phyloP scores from a whole-genome alignment of 2,113 vertebrate genomes.

The Diphyllodes magnificus region DNA sequence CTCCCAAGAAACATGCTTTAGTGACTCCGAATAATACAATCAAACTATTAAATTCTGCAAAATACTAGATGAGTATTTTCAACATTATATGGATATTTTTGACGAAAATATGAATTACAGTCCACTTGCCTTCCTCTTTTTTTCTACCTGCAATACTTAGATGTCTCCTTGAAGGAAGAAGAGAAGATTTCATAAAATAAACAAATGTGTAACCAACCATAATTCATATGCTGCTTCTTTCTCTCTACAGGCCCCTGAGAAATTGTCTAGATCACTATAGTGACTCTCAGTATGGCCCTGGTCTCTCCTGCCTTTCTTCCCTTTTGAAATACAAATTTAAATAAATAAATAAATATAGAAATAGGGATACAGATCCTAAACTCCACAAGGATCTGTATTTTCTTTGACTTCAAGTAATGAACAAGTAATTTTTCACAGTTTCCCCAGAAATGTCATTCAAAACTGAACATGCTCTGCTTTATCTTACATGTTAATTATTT shows the following conservation, averaged over 20 bases:
- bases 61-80: not conserved
- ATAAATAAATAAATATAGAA: not conserved
- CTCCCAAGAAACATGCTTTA: not conserved
- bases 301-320: not conserved
- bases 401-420: not conserved
- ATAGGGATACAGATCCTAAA: not conserved
- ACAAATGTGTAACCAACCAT: not conserved
- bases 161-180: not conserved
- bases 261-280: not conserved
- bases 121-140: not conserved
- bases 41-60: not conserved
- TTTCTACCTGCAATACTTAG: not conserved
- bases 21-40: not conserved
- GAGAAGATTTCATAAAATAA: not conserved
- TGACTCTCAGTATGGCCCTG: not conserved
- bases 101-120: not conserved
- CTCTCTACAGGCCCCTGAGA: not conserved
- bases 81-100: not conserved
- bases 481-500: not conserved
- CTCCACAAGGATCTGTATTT: not conserved
- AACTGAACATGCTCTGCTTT: not conserved
- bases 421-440: not conserved
- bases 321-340: not conserved
- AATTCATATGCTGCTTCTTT: not conserved
- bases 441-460: not conserved